Conservation (phyloP, 1,140 invertebrate genomes). For the Cryptotermes secundus region DNA sequence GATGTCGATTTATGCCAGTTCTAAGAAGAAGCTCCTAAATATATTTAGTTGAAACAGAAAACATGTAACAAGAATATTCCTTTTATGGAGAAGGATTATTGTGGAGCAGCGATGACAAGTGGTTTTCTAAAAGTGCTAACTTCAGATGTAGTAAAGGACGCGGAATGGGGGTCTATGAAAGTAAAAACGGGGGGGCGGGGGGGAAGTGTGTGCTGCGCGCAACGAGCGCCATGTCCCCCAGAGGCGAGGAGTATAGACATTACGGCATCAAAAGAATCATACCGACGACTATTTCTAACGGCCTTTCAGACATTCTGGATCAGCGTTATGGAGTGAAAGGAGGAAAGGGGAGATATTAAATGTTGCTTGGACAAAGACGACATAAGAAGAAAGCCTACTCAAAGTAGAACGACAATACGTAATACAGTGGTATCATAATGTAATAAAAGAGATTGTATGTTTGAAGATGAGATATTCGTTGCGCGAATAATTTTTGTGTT, state of each 20-base stretch:
- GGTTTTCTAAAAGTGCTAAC: neutral
- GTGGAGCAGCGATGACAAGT: neutral
- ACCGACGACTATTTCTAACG: neutral
- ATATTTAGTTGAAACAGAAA: neutral
- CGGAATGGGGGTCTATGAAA: neutral
- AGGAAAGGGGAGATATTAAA: neutral
- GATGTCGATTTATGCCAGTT: too few relatives aligned
- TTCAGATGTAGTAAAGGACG: neutral
- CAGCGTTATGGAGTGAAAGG: neutral
- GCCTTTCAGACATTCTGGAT: neutral
- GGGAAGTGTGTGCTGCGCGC: neutral
- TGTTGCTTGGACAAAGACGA: slow-evolving; percentile 1
- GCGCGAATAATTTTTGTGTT: neutral
- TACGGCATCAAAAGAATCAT: neutral
- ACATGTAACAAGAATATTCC: neutral
- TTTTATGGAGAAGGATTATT: neutral
- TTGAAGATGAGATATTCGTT: neutral
- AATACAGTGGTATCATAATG: neutral
- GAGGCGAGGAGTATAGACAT: neutral
- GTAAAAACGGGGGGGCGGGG: neutral
- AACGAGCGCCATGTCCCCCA: neutral
- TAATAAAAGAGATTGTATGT: neutral
- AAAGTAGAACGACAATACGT: neutral
- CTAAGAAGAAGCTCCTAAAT: too few relatives aligned
- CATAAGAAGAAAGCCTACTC: neutral